phyloP scores from a whole-genome alignment of 2,113 vertebrate species.

The Petromus typicus region DNA sequence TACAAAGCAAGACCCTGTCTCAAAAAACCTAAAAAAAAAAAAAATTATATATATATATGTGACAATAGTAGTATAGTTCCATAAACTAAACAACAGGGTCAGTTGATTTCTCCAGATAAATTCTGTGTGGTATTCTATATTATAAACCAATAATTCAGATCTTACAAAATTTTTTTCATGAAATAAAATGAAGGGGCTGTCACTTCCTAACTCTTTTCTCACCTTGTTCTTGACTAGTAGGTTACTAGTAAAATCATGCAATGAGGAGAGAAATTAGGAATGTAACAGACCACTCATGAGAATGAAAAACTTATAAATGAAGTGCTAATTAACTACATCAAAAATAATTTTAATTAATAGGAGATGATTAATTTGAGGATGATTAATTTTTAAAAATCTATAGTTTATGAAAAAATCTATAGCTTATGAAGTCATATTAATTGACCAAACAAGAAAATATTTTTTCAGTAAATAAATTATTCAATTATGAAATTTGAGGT shows the following conservation, averaged over 20 bases:
- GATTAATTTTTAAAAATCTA: slow-evolving; percentile 26
- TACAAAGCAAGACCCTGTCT: too few species aligned
- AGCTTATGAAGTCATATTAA: neutral
- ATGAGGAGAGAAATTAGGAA: neutral
- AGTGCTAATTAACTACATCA: neutral
- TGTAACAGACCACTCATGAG: neutral
- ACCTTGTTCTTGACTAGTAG: neutral
- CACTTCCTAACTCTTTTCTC: neutral
- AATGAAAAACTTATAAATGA: neutral
- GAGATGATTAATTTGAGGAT: neutral
- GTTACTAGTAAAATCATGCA: neutral
- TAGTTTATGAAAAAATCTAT: neutral
- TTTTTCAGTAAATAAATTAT: too few species aligned
- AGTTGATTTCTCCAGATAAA: neutral
- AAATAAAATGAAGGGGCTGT: neutral
- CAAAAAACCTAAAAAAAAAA: too few species aligned
- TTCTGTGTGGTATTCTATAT: neutral
- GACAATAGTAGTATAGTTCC: neutral
- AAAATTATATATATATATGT: too few species aligned
- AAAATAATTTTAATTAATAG: neutral
- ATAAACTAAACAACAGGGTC: neutral
- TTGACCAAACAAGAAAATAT: neutral
- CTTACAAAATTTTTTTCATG: neutral
- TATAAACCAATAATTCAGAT: neutral
- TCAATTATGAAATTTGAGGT: neutral